Evolutionary conservation across 2,888 invertebrate species (phyloP).

Genomic region (Anticlea derivata): DNA sequence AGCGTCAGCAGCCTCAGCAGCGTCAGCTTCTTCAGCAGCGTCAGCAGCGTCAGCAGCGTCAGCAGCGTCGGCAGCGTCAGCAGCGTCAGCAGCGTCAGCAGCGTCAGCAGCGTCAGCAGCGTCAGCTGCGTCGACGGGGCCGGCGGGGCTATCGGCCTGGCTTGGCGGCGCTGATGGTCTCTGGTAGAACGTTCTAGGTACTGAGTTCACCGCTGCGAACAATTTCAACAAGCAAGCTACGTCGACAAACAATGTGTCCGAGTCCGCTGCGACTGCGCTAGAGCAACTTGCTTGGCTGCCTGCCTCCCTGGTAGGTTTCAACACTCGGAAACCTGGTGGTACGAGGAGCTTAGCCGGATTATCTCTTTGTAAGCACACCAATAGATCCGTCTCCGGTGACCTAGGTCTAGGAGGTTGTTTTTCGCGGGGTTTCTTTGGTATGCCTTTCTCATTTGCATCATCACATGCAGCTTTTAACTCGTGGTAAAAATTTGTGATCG

Average conservation of each 20-base stretch:
- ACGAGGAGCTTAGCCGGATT: too few species aligned
- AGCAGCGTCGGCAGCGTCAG: too few species aligned
- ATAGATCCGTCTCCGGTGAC: too few species aligned
- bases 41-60: too few species aligned
- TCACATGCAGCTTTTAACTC: not conserved
- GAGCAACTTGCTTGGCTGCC: not conserved
- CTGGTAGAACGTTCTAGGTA: not conserved
- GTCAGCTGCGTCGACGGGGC: too few species aligned
- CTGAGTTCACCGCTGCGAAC: not conserved
- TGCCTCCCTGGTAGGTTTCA: not conserved
- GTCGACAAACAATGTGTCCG: not conserved
- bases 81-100: too few species aligned
- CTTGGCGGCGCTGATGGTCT: not conserved
- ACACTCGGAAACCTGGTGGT: not conserved
- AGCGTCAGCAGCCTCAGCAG: too few species aligned
- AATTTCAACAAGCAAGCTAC: slow-evolving; percentile 4
- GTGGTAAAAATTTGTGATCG: not conserved
- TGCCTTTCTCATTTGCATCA: not conserved
- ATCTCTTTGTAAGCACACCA: too few species aligned
- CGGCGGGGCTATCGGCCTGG: too few species aligned
- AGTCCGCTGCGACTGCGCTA: not conserved
- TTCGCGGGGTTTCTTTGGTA: not conserved
- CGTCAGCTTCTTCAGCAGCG: too few species aligned
- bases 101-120: too few species aligned
- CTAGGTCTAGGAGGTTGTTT: too few species aligned